Percentiles rank a stretch among this genome's conserved stretches.
Conservation (phyloP, 1,140 invertebrate species). For the Ruditapes philippinarum region DNA sequence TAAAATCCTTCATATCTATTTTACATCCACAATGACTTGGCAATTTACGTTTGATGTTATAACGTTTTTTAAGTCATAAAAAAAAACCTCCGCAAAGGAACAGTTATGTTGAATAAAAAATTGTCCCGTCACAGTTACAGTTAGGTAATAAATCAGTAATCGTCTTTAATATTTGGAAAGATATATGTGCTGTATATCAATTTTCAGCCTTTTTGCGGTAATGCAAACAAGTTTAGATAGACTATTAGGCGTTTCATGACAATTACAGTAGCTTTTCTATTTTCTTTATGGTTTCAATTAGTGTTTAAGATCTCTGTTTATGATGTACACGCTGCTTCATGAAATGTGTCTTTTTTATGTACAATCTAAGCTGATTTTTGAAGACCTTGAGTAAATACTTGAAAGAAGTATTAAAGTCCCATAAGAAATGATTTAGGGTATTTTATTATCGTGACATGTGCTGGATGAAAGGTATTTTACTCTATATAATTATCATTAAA, state of each 20-base stretch:
- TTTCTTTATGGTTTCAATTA: conserved; percentile 16
- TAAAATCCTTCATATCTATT: not conserved
- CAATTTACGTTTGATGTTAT: conserved; percentile 20
- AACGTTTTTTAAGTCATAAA: not conserved
- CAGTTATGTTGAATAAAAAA: not conserved
- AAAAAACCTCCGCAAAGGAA: not conserved
- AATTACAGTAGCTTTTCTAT: not conserved
- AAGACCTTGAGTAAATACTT: not conserved
- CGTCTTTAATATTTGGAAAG: not conserved
- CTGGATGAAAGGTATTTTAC: not conserved
- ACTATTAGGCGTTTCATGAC: not conserved
- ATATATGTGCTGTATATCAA: not conserved
- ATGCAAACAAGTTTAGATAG: not conserved
- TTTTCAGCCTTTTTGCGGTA: conserved; percentile 24
- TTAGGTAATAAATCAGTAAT: not conserved
- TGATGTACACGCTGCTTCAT: not conserved
- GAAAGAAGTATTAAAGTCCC: not conserved
- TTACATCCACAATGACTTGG: conserved; percentile 13
- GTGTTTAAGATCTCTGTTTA: not conserved
- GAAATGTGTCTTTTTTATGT: not conserved
- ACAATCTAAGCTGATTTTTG: not conserved
- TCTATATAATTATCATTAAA: too few relatives aligned
- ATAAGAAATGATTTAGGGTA: not conserved
- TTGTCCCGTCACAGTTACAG: not conserved
- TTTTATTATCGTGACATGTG: not conserved